Evolutionary conservation across 2,888 invertebrate species (phyloP).

Genomic region (Yponomeuta cagnagella): DNA sequence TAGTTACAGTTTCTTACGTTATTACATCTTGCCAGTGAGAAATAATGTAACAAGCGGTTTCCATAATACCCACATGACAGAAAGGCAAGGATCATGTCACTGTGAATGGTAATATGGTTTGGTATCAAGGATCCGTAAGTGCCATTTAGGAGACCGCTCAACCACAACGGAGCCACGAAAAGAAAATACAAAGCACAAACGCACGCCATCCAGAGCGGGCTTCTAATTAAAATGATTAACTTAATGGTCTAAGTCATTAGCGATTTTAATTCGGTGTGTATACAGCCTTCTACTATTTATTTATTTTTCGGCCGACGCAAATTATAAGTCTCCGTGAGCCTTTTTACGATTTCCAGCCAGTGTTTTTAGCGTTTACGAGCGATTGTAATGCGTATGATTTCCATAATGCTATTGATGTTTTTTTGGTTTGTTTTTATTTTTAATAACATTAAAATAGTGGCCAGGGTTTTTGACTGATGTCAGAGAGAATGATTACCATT

Average conservation of each 20-base stretch:
- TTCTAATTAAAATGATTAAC: conserved; percentile 77
- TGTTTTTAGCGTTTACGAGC: conserved; percentile 43
- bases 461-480: not conserved
- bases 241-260: conserved; percentile 76
- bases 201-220: conserved; percentile 47
- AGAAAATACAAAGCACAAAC: conserved; percentile 36
- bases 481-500: not conserved
- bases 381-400: conserved; percentile 37
- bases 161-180: conserved; percentile 17
- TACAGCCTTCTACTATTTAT: conserved; percentile 36
- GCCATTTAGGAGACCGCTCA: not conserved
- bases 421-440: not conserved
- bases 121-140: not conserved
- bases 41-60: not conserved
- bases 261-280: conserved; percentile 67
- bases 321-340: conserved; percentile 48
- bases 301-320: conserved; percentile 31
- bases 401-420: conserved; percentile 34
- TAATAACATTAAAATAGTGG: conserved; percentile 10
- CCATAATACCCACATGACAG: not conserved
- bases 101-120: too few species aligned
- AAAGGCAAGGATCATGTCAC: too few species aligned
- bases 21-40: too few species aligned
- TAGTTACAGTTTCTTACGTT: too few species aligned
- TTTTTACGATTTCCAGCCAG: conserved; percentile 49